A percentile compares a stretch with the other conserved stretches of the same genome.
Conservation (phyloP, 2,888 invertebrate species). For the Papilio elwesi region DNA sequence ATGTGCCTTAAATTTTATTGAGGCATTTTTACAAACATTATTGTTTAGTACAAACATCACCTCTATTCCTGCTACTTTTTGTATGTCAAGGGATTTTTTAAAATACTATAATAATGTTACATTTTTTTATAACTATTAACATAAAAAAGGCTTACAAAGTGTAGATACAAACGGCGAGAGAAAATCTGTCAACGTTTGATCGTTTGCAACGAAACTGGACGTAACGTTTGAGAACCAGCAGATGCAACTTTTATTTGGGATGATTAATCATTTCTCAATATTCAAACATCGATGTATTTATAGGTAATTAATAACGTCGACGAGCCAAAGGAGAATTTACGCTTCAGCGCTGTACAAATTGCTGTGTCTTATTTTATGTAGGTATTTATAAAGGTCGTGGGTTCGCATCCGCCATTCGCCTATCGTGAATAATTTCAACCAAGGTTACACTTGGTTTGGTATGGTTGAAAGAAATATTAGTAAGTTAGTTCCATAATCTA, state of each 20-base stretch:
- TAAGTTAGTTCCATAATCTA: no score
- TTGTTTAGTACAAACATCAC: constrained; percentile 38
- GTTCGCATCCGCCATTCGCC: no score
- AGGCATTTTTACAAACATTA: constrained; percentile 34
- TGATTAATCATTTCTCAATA: not conserved
- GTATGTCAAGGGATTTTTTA: constrained; percentile 32
- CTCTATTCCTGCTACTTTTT: constrained; percentile 33
- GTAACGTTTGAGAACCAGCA: not conserved
- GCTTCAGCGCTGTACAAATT: no score
- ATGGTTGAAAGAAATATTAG: no score
- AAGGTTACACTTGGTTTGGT: no score
- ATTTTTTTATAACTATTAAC: constrained; percentile 26
- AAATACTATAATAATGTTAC: constrained; percentile 33
- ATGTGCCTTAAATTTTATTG: constrained; percentile 33
- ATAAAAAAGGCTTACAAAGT: constrained; percentile 26
- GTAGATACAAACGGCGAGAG: constrained; percentile 3
- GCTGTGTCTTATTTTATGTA: no score
- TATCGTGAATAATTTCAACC: no score
- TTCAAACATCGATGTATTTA: not conserved
- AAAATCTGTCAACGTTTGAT: constrained; percentile 1
- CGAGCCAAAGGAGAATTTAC: no score
- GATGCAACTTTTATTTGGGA: not conserved
- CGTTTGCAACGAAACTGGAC: not conserved
- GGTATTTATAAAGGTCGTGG: no score
- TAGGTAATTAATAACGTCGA: no score